These are phyloP conservation scores for Heptranchias perlo DNA, from an alignment of 2,113 vertebrate species.

Conservation along the genomic window DNA sequence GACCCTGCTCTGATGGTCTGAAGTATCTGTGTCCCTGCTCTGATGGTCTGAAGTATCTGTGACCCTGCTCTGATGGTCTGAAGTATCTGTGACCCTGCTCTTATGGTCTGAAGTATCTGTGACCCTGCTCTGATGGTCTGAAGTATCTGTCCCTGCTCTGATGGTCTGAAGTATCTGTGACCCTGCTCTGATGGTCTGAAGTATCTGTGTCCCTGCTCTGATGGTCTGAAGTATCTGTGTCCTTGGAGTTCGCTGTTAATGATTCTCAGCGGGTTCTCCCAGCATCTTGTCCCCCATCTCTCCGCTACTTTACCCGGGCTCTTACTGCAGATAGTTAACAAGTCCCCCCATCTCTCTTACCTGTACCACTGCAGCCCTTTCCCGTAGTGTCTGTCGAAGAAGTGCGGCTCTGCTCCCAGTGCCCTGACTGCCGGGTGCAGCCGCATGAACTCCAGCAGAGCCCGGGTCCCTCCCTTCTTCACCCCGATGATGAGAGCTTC, in stretches of 20 bases:
- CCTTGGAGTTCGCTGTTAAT: not conserved
- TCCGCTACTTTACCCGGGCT: too few species aligned
- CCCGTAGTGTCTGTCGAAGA: conserved; percentile 51
- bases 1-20: not conserved
- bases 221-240: not conserved
- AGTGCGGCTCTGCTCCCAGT: conserved; percentile 59
- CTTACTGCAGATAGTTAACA: not conserved
- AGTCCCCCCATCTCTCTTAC: conserved; percentile 45
- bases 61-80: not conserved
- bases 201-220: not conserved
- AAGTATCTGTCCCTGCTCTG: not conserved
- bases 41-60: too few species aligned
- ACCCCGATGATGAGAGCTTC: conserved; percentile 63
- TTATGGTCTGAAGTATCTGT: not conserved
- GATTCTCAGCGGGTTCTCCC: not conserved
- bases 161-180: not conserved
- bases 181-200: not conserved
- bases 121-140: too few species aligned
- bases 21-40: too few species aligned
- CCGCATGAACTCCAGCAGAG: conserved; percentile 66
- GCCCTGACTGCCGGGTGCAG: conserved; percentile 68
- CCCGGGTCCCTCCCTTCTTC: conserved; percentile 51
- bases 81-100: not conserved
- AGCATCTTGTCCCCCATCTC: too few species aligned
- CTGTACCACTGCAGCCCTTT: conserved; percentile 70